Conservation (phyloP, 2,888 invertebrate genomes). For the Ophraella communa region DNA sequence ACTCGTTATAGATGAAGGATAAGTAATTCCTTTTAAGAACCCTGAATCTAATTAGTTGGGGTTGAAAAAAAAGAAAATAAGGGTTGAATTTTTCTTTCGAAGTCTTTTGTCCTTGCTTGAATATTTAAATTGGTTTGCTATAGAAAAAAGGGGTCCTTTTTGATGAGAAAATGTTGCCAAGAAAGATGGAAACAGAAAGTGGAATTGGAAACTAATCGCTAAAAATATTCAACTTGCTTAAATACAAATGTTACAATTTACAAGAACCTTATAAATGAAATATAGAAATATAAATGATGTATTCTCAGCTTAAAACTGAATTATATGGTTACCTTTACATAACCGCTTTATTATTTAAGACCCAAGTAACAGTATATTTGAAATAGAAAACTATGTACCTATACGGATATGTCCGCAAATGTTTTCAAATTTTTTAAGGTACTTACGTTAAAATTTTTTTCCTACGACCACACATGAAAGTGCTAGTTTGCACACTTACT, state of each 20-base stretch:
- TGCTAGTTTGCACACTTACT: no score
- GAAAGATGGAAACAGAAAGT: conserved; percentile 6
- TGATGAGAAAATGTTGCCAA: conserved; percentile 21
- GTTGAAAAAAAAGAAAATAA: conserved; percentile 60
- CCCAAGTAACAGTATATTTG: no score
- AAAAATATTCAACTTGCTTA: not conserved
- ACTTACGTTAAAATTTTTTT: no score
- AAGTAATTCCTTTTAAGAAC: conserved; percentile 74
- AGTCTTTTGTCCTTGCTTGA: conserved; percentile 33
- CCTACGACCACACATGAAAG: no score
- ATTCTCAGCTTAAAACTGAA: no score
- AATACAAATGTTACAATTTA: not conserved
- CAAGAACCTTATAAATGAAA: no score
- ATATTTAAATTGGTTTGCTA: conserved; percentile 31
- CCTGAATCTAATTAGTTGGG: conserved; percentile 74
- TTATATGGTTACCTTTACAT: no score
- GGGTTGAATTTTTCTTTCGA: conserved; percentile 62
- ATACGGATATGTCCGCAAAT: no score
- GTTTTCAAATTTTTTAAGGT: no score
- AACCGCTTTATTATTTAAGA: no score
- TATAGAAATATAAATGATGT: no score
- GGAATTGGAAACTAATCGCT: conserved; percentile 12
- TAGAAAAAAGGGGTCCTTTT: conserved; percentile 17
- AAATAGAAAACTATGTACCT: no score
- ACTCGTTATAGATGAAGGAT: conserved; percentile 61